These are phyloP conservation scores for Podotricha telesiphe DNA, from an alignment of 2,888 invertebrate genomes.

Conservation along the genomic window DNA sequence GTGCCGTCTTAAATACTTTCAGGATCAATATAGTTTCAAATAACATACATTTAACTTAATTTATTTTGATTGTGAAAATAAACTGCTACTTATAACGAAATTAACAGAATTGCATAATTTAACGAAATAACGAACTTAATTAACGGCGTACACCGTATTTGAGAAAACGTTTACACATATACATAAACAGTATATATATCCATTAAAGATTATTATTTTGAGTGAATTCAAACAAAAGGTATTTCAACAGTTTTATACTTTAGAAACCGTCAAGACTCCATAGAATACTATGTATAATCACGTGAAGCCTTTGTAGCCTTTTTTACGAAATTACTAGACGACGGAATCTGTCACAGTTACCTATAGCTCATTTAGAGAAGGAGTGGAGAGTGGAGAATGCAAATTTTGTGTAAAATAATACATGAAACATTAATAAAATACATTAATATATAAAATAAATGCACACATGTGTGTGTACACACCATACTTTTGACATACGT, in stretches of 20 bases:
- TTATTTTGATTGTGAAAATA: conserved; percentile 7
- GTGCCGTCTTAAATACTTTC: background rate
- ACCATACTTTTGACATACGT: too few relatives aligned
- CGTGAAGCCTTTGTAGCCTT: too few relatives aligned
- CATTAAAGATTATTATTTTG: conserved; percentile 5
- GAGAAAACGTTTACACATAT: background rate
- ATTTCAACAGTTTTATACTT: background rate
- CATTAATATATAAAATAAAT: too few relatives aligned
- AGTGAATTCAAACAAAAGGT: background rate
- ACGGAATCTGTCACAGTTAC: too few relatives aligned
- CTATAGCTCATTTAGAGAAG: too few relatives aligned
- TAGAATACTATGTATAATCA: too few relatives aligned
- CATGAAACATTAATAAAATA: too few relatives aligned
- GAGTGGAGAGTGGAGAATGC: too few relatives aligned
- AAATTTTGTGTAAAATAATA: too few relatives aligned
- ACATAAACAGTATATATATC: background rate
- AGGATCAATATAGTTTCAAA: background rate
- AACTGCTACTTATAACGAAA: conserved; percentile 13
- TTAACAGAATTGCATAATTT: background rate
- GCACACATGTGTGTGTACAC: too few relatives aligned
- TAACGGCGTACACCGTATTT: background rate
- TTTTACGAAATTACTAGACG: too few relatives aligned
- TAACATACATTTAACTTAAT: conserved; percentile 6
- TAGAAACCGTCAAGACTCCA: too few relatives aligned
- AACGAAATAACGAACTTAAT: conserved; percentile 1